Base-by-base conservation (phyloP, 2,797 vertebrate species). In the Tragopan temminckii region DNA sequence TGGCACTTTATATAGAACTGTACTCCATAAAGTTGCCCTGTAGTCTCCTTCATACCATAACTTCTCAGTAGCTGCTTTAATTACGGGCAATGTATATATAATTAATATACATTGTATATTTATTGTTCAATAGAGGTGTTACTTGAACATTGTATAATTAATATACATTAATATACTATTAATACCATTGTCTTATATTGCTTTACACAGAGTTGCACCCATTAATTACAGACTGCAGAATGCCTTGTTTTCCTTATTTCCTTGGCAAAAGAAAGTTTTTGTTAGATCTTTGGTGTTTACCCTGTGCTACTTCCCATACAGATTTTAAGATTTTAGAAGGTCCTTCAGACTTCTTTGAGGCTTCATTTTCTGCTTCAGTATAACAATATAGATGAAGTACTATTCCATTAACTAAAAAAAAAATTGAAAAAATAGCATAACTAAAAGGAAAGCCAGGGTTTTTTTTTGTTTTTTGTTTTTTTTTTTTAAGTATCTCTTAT, bases 291-390 rank as follows among this genome's bases (percentile, higher is more conserved):
- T 68, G 70, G 36, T 50, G 25, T n/a, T 95, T 70, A 91, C 57
- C 38, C 86, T 24, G 7, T 36, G 88, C 78, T 89, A 62, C 43
- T 82, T 90, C 89, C 69, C 66, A 64, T 71, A 74, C 8, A 76
- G 63, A 79, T 58, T 92, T 91, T 80, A 86, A 94, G 52, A 53
- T 53, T 68, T 85, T 69, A 50, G 17, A 72, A 80, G 21, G 24
- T 77, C 43, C 8, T 42, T 53, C 78, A 85, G 31, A 46, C 55
- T 79, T 90, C 74, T 18, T 42, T 3, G 0, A 5, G 52, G 48
- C 11, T 55, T 88, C 57, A 38, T 89, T 95, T 96, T 95, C 93
- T 93, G 79, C 91, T 80, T 68, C 19, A 40, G 82, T 90, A 87
- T 79, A 75, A 35, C 71, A 62, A 36, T 13, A 25, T 27, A 93